A percentile compares a stretch with the other conserved stretches of the same genome.
Evolutionary conservation across 2,888 invertebrate genomes (phyloP).

Genomic region (Eupelmus urozonus): DNA sequence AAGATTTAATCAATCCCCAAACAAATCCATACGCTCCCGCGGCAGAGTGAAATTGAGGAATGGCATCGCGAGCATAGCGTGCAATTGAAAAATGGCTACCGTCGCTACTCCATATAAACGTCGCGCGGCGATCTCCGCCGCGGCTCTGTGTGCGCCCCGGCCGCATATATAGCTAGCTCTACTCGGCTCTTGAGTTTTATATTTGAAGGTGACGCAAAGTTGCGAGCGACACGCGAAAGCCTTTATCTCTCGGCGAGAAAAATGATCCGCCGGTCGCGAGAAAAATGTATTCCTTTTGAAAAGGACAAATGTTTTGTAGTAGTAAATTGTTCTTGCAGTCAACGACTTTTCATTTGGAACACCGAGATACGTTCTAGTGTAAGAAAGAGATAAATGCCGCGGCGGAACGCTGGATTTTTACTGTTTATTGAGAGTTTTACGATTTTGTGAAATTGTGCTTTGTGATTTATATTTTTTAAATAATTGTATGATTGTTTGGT

Average conservation of each 20-base stretch:
- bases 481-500: no score
- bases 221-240: conserved; percentile 40
- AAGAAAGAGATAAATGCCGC: background rate
- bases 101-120: conserved; percentile 36
- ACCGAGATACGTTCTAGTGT: no score
- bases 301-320: conserved; percentile 25
- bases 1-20: no score
- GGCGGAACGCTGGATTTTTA: background rate
- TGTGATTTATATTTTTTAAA: no score
- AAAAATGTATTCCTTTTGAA: conserved; percentile 32
- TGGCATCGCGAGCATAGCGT: conserved; percentile 30
- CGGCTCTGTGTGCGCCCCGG: background rate
- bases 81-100: conserved; percentile 48
- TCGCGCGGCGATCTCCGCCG: conserved; percentile 18
- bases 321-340: conserved; percentile 14
- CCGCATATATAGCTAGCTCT: no score
- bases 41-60: conserved; percentile 28
- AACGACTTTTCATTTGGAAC: conserved; percentile 4
- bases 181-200: conserved; percentile 32
- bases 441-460: no score
- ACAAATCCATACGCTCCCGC: background rate
- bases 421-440: no score
- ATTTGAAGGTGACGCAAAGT: conserved; percentile 43
- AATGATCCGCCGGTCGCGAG: conserved; percentile 21
- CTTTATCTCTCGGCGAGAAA: conserved; percentile 35